Percentiles rank a stretch among this genome's conserved stretches.
phyloP scores from a whole-genome alignment of 2,113 vertebrate genomes.

The human region GRCh38 chr2:75897501-75898000 shows the following conservation, averaged over 20 bases:
- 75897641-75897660: not conserved
- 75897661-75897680: not conserved
- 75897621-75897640: not conserved
- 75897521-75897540: not conserved
- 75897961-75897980: not conserved
- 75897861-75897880: not conserved
- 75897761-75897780: not conserved
- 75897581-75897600: not conserved
- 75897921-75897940: not conserved
- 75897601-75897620: not conserved
- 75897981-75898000: not conserved
- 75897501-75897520: not conserved
- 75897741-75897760: not conserved
- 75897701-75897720: not conserved
- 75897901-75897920: not conserved
- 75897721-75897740: not conserved
- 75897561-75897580: not conserved
- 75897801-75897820: not conserved
- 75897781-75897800: not conserved
- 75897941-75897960: not conserved
- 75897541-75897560: not conserved
- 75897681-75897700: not conserved
- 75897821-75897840: not conserved
- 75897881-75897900: not conserved
- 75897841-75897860: not conserved